These are phyloP conservation scores for Epinephelus moara DNA, from an alignment of 2,113 vertebrate genomes.

Conservation along the genomic window DNA sequence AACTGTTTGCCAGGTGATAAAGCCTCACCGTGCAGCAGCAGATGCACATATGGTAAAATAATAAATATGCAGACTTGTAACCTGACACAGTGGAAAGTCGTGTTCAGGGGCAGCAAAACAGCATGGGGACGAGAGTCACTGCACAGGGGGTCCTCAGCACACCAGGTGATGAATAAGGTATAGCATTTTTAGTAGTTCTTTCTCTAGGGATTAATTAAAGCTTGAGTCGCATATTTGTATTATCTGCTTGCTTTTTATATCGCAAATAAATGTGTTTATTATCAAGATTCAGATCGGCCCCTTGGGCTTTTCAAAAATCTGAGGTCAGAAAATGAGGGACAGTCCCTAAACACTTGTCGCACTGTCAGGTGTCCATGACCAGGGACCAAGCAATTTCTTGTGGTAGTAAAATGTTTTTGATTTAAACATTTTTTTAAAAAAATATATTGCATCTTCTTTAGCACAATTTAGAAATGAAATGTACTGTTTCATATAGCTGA, in stretches of 20 bases:
- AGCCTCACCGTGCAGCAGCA: background rate
- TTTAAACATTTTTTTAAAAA: background rate
- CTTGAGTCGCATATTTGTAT: background rate
- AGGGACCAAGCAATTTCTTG: background rate
- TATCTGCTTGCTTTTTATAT: background rate
- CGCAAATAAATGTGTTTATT: background rate
- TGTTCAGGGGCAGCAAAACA: background rate
- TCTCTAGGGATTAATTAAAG: background rate
- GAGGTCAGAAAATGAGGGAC: background rate
- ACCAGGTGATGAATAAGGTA: background rate
- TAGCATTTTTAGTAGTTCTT: background rate
- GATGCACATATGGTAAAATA: constrained; percentile 8
- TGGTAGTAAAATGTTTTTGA: background rate
- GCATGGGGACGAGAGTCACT: background rate
- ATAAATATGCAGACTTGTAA: constrained; percentile 2
- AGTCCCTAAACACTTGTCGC: constrained; percentile 12
- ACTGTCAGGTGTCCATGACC: background rate
- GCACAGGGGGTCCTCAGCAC: background rate
- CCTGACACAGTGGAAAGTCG: background rate
- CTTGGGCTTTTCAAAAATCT: constrained; percentile 11
- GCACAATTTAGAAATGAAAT: background rate
- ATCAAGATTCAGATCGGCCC: background rate
- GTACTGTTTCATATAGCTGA: background rate
- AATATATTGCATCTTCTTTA: background rate
- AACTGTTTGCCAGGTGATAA: background rate